phyloP scores from a whole-genome alignment of 2,113 vertebrate species.

The Heterochromis multidens region DNA sequence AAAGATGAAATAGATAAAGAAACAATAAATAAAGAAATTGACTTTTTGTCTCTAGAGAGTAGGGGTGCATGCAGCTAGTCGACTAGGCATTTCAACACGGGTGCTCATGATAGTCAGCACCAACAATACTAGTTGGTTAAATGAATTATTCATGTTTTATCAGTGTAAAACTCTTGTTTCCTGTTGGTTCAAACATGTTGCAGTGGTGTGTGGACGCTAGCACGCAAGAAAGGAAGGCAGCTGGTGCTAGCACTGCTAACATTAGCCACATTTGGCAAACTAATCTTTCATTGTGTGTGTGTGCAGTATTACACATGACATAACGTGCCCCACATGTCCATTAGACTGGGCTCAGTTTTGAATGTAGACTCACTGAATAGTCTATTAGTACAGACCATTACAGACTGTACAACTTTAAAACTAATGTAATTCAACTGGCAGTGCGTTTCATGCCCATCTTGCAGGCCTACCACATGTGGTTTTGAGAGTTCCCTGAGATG shows the following conservation, averaged over 20 bases:
- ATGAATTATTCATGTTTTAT: not conserved
- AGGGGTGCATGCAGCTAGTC: not conserved
- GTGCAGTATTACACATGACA: not conserved
- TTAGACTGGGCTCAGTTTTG: not conserved
- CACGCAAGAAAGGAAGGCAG: not conserved
- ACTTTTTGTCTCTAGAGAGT: not conserved
- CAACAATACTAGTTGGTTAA: not conserved
- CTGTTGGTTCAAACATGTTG: not conserved
- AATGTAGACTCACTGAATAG: not conserved
- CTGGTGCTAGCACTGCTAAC: not conserved
- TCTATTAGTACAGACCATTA: no score
- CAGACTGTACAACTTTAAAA: no score
- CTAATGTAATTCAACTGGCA: not conserved
- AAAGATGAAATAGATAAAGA: not conserved
- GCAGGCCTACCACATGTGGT: not conserved
- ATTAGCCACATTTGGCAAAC: not conserved
- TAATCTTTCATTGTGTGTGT: not conserved
- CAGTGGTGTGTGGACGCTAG: not conserved
- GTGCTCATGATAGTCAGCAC: not conserved
- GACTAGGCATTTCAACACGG: not conserved
- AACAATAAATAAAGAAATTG: not conserved
- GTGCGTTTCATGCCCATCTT: not conserved
- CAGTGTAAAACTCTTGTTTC: not conserved
- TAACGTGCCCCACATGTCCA: not conserved
- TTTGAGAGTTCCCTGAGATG: rapidly evolving